A percentile compares a stretch with the other conserved stretches of the same genome.
phyloP scores from a whole-genome alignment of 2,888 invertebrate genomes.

The Deilephila porcellus region DNA sequence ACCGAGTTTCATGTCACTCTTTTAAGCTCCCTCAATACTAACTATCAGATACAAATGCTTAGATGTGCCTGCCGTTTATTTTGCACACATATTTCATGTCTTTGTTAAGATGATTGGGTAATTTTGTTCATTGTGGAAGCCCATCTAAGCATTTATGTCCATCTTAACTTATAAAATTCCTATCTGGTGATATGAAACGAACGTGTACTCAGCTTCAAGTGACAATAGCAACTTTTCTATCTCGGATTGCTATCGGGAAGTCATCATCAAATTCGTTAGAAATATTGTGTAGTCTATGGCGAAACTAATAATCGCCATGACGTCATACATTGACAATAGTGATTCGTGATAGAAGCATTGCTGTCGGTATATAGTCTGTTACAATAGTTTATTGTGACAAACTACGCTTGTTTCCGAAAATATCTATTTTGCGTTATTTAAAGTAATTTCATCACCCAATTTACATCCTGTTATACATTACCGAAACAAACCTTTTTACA shows the following conservation, averaged over 20 bases:
- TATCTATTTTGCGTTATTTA: neutral
- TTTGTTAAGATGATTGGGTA: too few species aligned
- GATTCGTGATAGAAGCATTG: neutral
- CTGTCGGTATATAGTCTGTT: neutral
- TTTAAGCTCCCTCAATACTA: neutral
- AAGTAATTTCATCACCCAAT: neutral
- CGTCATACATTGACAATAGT: neutral
- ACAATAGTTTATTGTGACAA: neutral
- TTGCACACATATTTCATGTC: neutral
- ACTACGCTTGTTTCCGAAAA: neutral
- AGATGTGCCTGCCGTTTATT: neutral
- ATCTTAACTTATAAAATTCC: neutral
- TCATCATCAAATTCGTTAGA: neutral
- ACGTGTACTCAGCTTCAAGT: neutral
- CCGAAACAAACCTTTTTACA: neutral
- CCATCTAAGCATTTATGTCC: neutral
- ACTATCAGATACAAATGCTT: neutral
- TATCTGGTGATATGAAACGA: neutral
- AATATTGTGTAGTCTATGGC: neutral
- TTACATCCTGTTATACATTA: neutral
- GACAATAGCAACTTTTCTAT: neutral
- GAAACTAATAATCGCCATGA: neutral
- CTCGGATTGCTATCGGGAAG: neutral
- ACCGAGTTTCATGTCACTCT: conserved; percentile 4
- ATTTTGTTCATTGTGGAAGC: neutral